Evolutionary conservation across 2,888 invertebrate genomes (phyloP).

Genomic region (Tanaodytes sp.): DNA sequence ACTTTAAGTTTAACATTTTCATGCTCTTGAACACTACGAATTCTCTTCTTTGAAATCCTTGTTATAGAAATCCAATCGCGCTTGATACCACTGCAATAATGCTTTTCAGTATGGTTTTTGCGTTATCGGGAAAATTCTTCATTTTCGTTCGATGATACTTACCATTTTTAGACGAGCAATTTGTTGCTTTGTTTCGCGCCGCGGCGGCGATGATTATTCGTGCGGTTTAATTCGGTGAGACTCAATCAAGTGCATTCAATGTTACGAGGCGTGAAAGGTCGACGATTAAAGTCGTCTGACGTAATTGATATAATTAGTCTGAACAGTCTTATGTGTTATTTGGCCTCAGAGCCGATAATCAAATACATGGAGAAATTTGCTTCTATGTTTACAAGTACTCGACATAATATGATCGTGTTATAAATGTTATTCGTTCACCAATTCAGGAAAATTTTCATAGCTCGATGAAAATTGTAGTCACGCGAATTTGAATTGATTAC

Average conservation of each 20-base stretch:
- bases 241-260: slow-evolving; percentile 33
- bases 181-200: slow-evolving; percentile 23
- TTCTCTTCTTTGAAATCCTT: slow-evolving; percentile 48
- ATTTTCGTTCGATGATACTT: slow-evolving; percentile 35
- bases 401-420: no score
- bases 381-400: no score
- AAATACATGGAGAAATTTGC: no score
- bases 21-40: slow-evolving; percentile 47
- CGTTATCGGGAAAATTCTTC: slow-evolving; percentile 35
- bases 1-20: slow-evolving; percentile 52
- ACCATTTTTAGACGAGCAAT: slow-evolving; percentile 12
- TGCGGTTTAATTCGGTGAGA: slow-evolving; percentile 32
- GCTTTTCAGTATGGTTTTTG: slow-evolving; percentile 34
- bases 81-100: slow-evolving; percentile 37
- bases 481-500: no score
- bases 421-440: no score
- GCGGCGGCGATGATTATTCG: slow-evolving; percentile 30
- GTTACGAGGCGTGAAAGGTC: slow-evolving; percentile 41
- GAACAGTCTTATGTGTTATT: slow-evolving; percentile 37
- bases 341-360: slow-evolving; percentile 40
- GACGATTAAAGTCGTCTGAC: slow-evolving; percentile 25
- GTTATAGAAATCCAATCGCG: slow-evolving; percentile 49
- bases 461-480: no score
- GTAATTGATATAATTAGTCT: slow-evolving; percentile 42
- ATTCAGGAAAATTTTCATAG: no score